These are phyloP conservation scores for Coluber constrictor DNA, from an alignment of 2,797 vertebrate species.

Conservation along the genomic window DNA sequence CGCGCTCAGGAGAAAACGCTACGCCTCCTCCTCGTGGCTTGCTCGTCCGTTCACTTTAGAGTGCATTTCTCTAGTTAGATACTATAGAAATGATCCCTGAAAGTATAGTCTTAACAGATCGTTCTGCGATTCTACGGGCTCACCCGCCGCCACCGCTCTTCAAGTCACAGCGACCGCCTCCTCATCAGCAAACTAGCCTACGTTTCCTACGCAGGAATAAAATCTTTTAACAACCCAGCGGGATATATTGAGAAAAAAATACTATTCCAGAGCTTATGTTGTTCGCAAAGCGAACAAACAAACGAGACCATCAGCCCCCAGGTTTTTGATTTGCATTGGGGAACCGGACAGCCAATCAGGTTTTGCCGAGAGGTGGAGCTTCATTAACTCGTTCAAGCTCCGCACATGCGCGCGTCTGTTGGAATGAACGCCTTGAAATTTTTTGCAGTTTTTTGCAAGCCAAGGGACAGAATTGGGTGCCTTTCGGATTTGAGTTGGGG, in stretches of 20 bases:
- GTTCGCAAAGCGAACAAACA: too few species aligned
- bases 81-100: conserved; percentile 55
- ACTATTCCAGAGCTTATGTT: too few species aligned
- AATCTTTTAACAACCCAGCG: too few species aligned
- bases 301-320: too few species aligned
- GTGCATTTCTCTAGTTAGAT: conserved; percentile 29
- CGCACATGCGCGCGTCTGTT: background rate
- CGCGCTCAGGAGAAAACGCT: conserved; percentile 32
- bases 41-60: conserved; percentile 16
- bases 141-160: background rate
- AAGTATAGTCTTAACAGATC: conserved; percentile 63
- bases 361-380: too few species aligned
- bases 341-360: too few species aligned
- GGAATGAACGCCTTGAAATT: background rate
- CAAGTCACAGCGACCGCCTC: background rate
- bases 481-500: background rate
- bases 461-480: background rate
- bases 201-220: too few species aligned
- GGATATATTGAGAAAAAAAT: too few species aligned
- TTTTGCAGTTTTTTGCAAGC: too few species aligned
- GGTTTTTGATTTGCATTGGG: too few species aligned
- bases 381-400: too few species aligned
- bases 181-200: too few species aligned
- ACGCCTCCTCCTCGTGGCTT: conserved; percentile 32
- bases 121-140: accelerated